A percentile compares a stretch with the other conserved stretches of the same genome.
phyloP scores from a whole-genome alignment of 92 coral and sea anemone genomes.

The Umimayanthus kanabou region DNA sequence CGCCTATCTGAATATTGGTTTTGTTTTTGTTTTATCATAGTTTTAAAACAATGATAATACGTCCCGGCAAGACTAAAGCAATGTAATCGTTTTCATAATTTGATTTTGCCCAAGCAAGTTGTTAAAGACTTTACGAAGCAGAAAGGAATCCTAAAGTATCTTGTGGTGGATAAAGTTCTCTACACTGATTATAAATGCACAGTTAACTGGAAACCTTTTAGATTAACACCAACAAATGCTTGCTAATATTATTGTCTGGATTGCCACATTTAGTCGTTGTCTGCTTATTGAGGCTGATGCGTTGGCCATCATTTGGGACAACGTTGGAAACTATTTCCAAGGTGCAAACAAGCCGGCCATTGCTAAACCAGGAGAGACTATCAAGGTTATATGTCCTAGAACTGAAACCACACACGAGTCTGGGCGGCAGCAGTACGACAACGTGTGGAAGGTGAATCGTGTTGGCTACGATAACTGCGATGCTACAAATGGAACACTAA shows the following conservation, averaged over 20 bases:
- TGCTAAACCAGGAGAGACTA: conserved; percentile 13
- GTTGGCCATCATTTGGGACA: conserved; percentile 5
- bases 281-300: neutral
- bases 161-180: too few relatives aligned
- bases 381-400: conserved; percentile 24
- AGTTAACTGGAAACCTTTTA: neutral
- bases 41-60: neutral
- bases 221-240: neutral
- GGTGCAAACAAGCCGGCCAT: neutral
- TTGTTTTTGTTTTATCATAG: too few relatives aligned
- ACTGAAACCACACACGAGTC: neutral
- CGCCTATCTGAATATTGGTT: neutral
- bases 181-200: too few relatives aligned
- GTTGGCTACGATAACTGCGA: conserved; percentile 17
- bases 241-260: neutral
- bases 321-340: neutral
- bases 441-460: conserved; percentile 20
- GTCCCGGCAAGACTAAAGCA: neutral
- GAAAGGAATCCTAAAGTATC: too few relatives aligned
- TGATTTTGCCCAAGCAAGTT: neutral
- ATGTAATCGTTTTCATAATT: neutral
- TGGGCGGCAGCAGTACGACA: conserved; percentile 17
- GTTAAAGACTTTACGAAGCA: too few relatives aligned
- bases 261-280: neutral
- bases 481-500: conserved; percentile 22